These are phyloP conservation scores for Cochlearius cochlearius DNA, from an alignment of 2,113 vertebrate species.

Conservation along the genomic window DNA sequence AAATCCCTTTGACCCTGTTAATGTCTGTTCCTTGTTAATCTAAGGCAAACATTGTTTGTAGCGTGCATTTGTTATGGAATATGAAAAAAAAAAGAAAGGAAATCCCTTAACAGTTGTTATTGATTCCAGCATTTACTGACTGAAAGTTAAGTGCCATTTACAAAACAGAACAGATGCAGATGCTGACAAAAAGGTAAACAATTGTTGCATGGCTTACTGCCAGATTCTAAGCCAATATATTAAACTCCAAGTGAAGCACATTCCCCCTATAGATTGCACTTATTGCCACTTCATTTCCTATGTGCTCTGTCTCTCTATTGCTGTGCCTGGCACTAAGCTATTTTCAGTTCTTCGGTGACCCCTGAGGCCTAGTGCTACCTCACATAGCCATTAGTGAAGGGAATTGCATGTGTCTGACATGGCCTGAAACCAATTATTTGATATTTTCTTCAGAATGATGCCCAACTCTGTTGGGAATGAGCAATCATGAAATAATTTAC, in stretches of 20 bases:
- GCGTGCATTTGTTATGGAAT: conserved; percentile 72
- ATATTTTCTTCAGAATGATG: conserved; percentile 97
- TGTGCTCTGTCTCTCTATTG: conserved; percentile 77
- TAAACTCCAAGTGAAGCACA: conserved; percentile 96
- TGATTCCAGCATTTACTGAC: conserved; percentile 93
- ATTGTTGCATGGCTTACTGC: conserved; percentile 95
- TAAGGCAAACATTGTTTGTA: conserved; percentile 80
- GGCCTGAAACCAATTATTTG: conserved; percentile 98
- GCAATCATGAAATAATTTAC: conserved; percentile 98
- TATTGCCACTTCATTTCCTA: conserved; percentile 99
- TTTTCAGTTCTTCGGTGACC: conserved; percentile 89
- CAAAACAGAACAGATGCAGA: conserved; percentile 99
- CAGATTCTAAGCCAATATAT: conserved; percentile 93
- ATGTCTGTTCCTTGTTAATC: conserved; percentile 78
- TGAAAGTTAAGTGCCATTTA: conserved; percentile 97
- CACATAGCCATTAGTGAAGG: conserved; percentile 91
- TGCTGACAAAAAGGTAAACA: conserved; percentile 99
- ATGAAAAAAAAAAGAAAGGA: conserved; percentile 78
- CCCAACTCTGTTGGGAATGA: conserved; percentile 93
- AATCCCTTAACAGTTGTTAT: conserved; percentile 97
- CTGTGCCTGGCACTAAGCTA: conserved; percentile 81
- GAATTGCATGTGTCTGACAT: conserved; percentile 97
- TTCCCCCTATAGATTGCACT: conserved; percentile 97
- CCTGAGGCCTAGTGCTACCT: conserved; percentile 87
- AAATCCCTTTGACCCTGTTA: conserved; percentile 81